Evolutionary conservation across 2,797 vertebrate species (phyloP).

Genomic region (Xiphorhynchus erythropygius): DNA sequence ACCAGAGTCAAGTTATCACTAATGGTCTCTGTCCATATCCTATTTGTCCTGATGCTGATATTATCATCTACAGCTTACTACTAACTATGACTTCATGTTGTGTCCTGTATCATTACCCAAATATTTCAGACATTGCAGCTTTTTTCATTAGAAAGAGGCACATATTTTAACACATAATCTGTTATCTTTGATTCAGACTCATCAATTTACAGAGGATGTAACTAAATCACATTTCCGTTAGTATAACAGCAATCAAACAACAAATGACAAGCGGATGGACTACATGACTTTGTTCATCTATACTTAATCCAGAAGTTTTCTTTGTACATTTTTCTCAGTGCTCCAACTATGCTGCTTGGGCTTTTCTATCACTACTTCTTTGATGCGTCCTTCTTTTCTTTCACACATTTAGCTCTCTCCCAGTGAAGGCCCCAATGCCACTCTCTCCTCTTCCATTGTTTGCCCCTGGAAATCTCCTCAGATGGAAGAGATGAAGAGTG

Average conservation of each 20-base stretch:
- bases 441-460: neutral
- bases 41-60: neutral
- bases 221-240: neutral
- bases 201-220: neutral
- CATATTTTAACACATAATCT: neutral
- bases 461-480: neutral
- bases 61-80: neutral
- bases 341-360: neutral
- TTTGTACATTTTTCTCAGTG: neutral
- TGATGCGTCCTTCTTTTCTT: neutral
- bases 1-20: fast-evolving
- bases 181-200: neutral
- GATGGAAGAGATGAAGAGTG: neutral
- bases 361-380: neutral
- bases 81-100: neutral
- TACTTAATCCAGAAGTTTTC: neutral
- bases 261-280: neutral
- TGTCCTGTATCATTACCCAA: neutral
- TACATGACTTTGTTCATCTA: neutral
- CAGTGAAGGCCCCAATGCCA: neutral
- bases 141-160: neutral
- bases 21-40: neutral
- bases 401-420: neutral
- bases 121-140: neutral
- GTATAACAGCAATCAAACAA: neutral